Conservation (phyloP, 2,888 invertebrate species). For the Toxonevra muliebris region DNA sequence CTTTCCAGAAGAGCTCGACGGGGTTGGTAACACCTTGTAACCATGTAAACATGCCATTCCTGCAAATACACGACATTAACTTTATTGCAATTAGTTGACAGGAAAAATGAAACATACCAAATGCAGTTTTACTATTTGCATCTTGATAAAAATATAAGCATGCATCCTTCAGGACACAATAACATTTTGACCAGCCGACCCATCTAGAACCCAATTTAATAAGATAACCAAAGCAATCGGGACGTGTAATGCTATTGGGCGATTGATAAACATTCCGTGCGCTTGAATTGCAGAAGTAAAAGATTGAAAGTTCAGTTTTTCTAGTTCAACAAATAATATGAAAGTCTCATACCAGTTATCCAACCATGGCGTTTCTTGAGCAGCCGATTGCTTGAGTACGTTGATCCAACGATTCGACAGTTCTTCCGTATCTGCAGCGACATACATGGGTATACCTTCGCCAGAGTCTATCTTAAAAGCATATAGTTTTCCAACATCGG, state of each 20-base stretch:
- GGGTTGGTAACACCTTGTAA: conserved; percentile 81
- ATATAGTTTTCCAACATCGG: conserved; percentile 70
- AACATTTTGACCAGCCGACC: conserved; percentile 90
- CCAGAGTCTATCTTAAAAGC: conserved; percentile 77
- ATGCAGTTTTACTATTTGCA: conserved; percentile 84
- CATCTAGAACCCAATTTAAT: conserved; percentile 86
- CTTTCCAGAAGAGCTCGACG: conserved; percentile 80
- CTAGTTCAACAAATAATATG: neutral
- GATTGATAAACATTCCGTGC: conserved; percentile 83
- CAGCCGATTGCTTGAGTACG: conserved; percentile 80
- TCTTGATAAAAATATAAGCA: conserved; percentile 94
- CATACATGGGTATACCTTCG: conserved; percentile 77
- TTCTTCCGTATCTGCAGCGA: conserved; percentile 82
- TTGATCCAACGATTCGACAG: conserved; percentile 80
- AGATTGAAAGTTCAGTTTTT: neutral
- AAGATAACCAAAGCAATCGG: conserved; percentile 94
- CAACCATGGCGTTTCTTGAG: conserved; percentile 76
- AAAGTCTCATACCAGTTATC: conserved; percentile 64
- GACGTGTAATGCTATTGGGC: conserved; percentile 80
- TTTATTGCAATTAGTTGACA: conserved; percentile 7
- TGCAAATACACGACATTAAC: conserved; percentile 56
- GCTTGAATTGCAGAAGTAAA: conserved; percentile 61
- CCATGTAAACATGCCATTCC: conserved; percentile 95
- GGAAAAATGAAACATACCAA: conserved; percentile 71
- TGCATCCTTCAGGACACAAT: conserved; percentile 94